Evolutionary conservation across 1,140 invertebrate genomes (phyloP).

Genomic region (Drosophila azteca): DNA sequence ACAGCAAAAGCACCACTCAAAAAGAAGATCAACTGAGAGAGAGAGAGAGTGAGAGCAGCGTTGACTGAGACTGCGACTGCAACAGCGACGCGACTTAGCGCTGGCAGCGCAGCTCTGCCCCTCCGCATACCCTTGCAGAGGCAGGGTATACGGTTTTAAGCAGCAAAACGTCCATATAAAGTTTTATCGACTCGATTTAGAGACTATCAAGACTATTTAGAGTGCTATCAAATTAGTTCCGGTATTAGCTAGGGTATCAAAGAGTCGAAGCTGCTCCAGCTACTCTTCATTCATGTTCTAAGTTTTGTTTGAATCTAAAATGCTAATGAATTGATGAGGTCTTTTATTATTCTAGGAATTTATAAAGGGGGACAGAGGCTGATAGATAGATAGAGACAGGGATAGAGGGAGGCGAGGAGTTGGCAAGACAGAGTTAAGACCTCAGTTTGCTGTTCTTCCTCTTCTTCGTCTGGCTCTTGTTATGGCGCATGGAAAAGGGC

Average conservation of each 20-base stretch:
- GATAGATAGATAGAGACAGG: neutral
- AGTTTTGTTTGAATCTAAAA: slow-evolving; percentile 61
- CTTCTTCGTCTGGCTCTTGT: slow-evolving; percentile 14
- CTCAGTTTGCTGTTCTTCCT: slow-evolving; percentile 22
- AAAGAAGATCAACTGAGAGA: slow-evolving; percentile 12
- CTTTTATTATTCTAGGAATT: slow-evolving; percentile 38
- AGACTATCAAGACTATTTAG: too few relatives aligned
- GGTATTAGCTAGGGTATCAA: too few relatives aligned
- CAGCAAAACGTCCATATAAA: too few relatives aligned
- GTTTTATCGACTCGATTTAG: too few relatives aligned
- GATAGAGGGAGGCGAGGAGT: slow-evolving; percentile 5
- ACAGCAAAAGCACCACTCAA: slow-evolving; percentile 15
- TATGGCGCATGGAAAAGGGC: slow-evolving; percentile 44
- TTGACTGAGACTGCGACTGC: slow-evolving; percentile 1
- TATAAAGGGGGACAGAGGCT: neutral
- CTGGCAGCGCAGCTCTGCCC: slow-evolving; percentile 19
- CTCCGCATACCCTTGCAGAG: too few relatives aligned
- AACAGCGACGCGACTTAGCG: slow-evolving; percentile 1
- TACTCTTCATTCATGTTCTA: slow-evolving; percentile 24
- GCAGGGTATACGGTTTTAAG: too few relatives aligned
- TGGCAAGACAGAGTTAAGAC: slow-evolving; percentile 49
- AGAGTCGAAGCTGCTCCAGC: neutral
- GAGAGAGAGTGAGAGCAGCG: slow-evolving; percentile 1
- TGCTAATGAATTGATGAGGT: slow-evolving; percentile 63
- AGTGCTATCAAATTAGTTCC: too few relatives aligned